Percentiles rank a stretch among this genome's conserved stretches.
Evolutionary conservation across 2,888 invertebrate species (phyloP).

Genomic region (Caenorhabditis japonica): DNA sequence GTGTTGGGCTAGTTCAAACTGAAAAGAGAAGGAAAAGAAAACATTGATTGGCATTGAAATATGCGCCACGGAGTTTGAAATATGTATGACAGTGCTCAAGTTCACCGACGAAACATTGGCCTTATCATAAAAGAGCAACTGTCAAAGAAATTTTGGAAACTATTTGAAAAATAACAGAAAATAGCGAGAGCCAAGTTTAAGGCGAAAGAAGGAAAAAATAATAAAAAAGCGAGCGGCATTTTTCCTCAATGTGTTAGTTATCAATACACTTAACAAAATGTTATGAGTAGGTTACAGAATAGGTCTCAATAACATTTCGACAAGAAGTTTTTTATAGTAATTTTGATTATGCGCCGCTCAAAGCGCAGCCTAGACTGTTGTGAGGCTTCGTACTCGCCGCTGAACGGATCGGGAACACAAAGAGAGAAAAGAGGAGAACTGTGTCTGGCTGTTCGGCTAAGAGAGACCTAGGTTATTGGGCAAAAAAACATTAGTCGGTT

Average conservation of each 20-base stretch:
- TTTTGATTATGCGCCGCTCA: no score
- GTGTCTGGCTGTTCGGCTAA: constrained; percentile 18
- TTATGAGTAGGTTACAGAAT: no score
- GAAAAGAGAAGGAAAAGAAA: constrained; percentile 2
- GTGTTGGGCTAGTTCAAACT: neutral
- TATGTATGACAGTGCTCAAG: constrained; percentile 31
- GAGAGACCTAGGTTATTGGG: constrained; percentile 25
- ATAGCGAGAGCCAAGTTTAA: no score
- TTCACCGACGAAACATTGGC: constrained; percentile 10
- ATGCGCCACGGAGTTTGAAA: constrained; percentile 17
- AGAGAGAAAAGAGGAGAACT: constrained; percentile 7
- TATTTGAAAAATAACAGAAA: no score
- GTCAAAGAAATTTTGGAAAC: constrained; percentile 2
- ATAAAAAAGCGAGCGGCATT: no score
- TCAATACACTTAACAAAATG: no score
- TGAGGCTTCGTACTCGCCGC: constrained; percentile 12
- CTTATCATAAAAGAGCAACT: constrained; percentile 13
- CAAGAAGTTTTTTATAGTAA: no score
- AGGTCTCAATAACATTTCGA: no score
- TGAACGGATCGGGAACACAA: constrained; percentile 6
- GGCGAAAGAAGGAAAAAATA: no score
- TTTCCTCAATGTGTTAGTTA: no score
- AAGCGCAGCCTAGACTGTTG: constrained; percentile 26
- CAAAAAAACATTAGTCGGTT: constrained; percentile 29
- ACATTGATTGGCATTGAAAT: constrained; percentile 13